Conservation (phyloP, 2,888 invertebrate genomes). For the Eledone cirrhosa region DNA sequence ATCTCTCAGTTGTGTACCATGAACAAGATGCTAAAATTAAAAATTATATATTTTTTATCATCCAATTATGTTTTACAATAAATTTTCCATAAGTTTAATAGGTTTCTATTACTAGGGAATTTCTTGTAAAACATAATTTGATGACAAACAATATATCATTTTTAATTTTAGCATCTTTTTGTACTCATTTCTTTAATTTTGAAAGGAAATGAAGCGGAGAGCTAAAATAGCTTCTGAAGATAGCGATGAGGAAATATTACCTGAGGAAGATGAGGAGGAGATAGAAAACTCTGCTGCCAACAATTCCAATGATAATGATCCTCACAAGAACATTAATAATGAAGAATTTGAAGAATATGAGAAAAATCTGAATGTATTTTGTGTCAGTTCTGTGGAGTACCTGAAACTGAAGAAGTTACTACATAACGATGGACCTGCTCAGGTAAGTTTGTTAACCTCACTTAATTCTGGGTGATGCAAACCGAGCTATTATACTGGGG, state of each 20-base stretch:
- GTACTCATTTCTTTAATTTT: too few relatives aligned
- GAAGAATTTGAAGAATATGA: conserved; percentile 43
- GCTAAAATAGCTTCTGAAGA: conserved; percentile 40
- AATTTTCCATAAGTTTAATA: too few relatives aligned
- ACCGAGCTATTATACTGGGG: too few relatives aligned
- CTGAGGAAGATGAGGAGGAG: conserved; percentile 39
- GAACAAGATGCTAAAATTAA: too few relatives aligned
- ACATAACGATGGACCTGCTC: conserved; percentile 46
- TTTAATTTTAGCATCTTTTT: too few relatives aligned
- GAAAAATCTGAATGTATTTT: conserved; percentile 52
- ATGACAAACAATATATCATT: too few relatives aligned
- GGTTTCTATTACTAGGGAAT: too few relatives aligned
- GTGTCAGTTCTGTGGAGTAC: conserved; percentile 54
- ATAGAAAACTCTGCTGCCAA: conserved; percentile 27
- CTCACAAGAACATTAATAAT: conserved; percentile 31
- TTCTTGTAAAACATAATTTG: too few relatives aligned
- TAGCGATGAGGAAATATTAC: conserved; percentile 34
- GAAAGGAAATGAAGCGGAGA: conserved; percentile 41
- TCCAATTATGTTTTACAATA: too few relatives aligned
- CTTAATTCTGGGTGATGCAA: too few relatives aligned
- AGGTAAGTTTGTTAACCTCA: conserved; percentile 34
- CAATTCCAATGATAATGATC: not conserved
- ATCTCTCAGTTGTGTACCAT: too few relatives aligned
- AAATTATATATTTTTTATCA: too few relatives aligned
- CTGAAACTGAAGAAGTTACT: conserved; percentile 49